Percentiles rank a stretch among this genome's conserved stretches.
Evolutionary conservation across 2,888 invertebrate species (phyloP).

Genomic region (Apamea crenata): DNA sequence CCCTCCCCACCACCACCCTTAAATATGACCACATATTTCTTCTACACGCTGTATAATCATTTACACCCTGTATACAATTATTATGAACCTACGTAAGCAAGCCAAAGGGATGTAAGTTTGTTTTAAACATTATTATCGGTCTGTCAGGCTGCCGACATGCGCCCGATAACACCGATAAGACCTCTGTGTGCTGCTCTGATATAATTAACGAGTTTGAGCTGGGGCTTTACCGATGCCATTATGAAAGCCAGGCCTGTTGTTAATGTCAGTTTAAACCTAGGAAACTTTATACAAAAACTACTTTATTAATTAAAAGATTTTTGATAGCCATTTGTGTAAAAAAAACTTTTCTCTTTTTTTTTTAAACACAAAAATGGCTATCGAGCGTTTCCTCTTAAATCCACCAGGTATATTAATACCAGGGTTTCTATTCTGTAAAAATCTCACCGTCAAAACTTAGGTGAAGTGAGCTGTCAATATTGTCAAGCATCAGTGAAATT

Average conservation of each 20-base stretch:
- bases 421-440: too few species aligned
- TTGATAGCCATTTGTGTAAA: too few species aligned
- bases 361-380: too few species aligned
- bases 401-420: too few species aligned
- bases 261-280: background rate
- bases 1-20: background rate
- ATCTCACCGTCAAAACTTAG: too few species aligned
- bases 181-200: background rate
- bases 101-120: conserved; percentile 8
- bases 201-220: conserved; percentile 23
- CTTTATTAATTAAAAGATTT: background rate
- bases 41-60: background rate
- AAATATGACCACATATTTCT: background rate
- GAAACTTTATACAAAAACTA: background rate
- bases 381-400: too few species aligned
- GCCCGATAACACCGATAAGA: conserved; percentile 32
- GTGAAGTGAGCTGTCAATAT: too few species aligned
- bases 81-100: background rate
- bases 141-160: conserved; percentile 25
- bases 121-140: conserved; percentile 22
- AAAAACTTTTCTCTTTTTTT: too few species aligned
- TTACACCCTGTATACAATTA: background rate
- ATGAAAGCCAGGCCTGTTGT: conserved; percentile 2
- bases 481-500: too few species aligned
- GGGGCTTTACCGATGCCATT: conserved; percentile 1